Evolutionary conservation across 2,797 vertebrate species (phyloP).

Genomic region (Anabacerthia variegaticeps): DNA sequence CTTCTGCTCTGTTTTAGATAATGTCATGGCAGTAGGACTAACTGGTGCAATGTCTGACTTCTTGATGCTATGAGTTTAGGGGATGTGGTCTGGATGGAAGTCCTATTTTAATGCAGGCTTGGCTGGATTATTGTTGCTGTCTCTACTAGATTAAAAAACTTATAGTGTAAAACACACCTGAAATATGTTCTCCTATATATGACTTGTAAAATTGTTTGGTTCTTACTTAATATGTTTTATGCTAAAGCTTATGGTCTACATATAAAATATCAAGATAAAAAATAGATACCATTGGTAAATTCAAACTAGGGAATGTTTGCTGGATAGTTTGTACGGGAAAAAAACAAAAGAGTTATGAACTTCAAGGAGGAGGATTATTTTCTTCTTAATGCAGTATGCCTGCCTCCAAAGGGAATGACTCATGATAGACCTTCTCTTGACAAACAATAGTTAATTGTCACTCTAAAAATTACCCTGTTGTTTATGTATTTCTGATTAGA

Average conservation of each 20-base stretch:
- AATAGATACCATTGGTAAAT: not conserved
- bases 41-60: not conserved
- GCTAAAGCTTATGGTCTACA: not conserved
- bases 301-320: not conserved
- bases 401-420: constrained; percentile 17
- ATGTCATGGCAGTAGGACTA: not conserved
- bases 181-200: not conserved
- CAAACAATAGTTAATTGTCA: constrained; percentile 55
- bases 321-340: not conserved
- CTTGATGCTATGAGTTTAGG: not conserved
- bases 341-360: not conserved
- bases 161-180: not conserved
- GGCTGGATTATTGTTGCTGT: not conserved
- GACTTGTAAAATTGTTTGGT: not conserved
- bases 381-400: not conserved
- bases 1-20: not conserved
- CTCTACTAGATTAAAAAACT: not conserved
- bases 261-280: not conserved
- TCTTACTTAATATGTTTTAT: not conserved
- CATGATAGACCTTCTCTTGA: constrained; percentile 27
- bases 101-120: not conserved
- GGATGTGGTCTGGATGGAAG: not conserved
- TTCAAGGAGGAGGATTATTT: not conserved
- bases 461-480: constrained; percentile 46
- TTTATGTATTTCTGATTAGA: constrained; percentile 65